Conservation (phyloP, 2,797 vertebrate genomes). For the Peromyscus nudipes region DNA sequence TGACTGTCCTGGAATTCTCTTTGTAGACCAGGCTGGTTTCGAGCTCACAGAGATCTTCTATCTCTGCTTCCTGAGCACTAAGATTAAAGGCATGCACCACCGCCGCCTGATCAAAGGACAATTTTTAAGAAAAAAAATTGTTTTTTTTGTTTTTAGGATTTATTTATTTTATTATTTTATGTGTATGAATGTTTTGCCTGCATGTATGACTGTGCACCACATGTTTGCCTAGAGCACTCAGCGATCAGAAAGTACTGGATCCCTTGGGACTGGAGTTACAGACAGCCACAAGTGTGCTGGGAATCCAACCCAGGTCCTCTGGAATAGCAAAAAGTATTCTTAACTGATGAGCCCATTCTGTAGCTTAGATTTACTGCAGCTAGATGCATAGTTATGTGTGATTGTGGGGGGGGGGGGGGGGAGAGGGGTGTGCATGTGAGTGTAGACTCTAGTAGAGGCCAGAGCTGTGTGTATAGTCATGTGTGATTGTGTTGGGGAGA, state of each 20-base stretch:
- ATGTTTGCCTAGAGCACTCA: neutral
- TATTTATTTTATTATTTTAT: neutral
- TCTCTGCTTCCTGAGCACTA: no score
- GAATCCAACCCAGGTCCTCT: neutral
- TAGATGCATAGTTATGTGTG: neutral
- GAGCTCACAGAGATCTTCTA: no score
- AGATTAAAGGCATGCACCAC: no score
- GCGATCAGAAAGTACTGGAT: neutral
- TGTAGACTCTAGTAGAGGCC: no score
- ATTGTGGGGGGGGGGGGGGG: fast-evolving
- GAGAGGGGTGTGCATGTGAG: neutral
- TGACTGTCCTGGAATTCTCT: no score
- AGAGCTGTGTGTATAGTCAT: no score
- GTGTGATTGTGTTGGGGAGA: neutral
- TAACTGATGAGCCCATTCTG: neutral
- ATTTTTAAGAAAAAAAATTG: neutral
- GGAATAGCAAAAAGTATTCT: neutral
- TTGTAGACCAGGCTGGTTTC: no score
- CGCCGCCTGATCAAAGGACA: neutral
- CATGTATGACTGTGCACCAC: neutral
- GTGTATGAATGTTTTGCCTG: neutral
- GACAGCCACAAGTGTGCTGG: neutral
- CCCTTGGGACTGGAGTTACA: neutral
- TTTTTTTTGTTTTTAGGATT: neutral
- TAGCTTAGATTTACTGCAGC: neutral